phyloP scores from a whole-genome alignment of 2,113 vertebrate genomes.

The Odobenus rosmarus region DNA sequence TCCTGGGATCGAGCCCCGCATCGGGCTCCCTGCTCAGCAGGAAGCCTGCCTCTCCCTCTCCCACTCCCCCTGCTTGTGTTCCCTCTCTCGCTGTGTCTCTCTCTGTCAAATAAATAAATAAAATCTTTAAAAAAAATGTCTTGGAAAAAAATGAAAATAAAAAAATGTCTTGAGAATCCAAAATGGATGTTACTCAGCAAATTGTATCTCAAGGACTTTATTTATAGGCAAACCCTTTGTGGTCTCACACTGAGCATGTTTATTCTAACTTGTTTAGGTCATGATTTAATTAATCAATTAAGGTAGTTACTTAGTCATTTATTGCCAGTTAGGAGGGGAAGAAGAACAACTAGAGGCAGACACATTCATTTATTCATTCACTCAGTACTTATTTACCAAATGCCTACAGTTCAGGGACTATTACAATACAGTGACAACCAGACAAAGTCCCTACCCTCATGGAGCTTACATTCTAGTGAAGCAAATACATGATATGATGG shows the following conservation, averaged over 20 bases:
- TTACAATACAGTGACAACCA: not conserved
- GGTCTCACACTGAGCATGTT: not conserved
- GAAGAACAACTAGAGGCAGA: not conserved
- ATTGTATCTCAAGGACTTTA: constrained; percentile 20
- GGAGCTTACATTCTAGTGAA: not conserved
- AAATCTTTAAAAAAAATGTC: not conserved
- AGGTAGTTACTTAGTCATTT: not conserved
- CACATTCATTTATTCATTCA: not conserved
- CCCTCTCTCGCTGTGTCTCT: no score
- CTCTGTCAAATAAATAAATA: no score
- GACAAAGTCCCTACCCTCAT: not conserved
- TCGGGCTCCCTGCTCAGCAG: no score
- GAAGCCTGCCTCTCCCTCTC: no score
- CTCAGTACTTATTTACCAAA: not conserved
- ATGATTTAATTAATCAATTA: not conserved
- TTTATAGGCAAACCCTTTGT: not conserved
- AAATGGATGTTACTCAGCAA: not conserved
- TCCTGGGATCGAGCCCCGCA: no score
- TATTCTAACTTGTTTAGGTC: constrained; percentile 11
- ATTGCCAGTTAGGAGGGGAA: not conserved
- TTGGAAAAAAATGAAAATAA: not conserved
- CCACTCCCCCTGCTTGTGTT: no score
- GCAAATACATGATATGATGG: not conserved
- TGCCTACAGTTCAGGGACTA: not conserved
- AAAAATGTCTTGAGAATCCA: not conserved